phyloP scores from a whole-genome alignment of 2,797 vertebrate genomes.

The Luscinia megarhynchos region DNA sequence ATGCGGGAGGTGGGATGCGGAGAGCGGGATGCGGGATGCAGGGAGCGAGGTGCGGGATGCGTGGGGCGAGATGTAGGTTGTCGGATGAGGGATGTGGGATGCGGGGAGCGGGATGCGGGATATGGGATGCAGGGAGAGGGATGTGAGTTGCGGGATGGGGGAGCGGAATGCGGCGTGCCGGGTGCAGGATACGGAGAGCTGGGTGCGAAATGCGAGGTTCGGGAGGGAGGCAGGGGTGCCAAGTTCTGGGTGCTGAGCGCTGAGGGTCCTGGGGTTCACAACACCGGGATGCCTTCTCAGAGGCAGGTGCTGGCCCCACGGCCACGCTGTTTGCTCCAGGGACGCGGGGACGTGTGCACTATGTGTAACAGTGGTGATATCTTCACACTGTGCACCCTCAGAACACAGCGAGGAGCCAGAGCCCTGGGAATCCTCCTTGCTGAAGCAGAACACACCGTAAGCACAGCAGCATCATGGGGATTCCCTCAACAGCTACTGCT shows the following conservation, averaged over 20 bases:
- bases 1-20: accelerated
- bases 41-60: too few species aligned
- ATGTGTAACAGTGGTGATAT: accelerated
- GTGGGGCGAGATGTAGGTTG: too few species aligned
- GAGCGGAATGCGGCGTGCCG: accelerated
- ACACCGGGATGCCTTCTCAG: not conserved
- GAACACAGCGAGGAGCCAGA: not conserved
- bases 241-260: too few species aligned
- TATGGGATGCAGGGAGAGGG: too few species aligned
- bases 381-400: not conserved
- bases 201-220: too few species aligned
- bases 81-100: too few species aligned
- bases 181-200: too few species aligned
- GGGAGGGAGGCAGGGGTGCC: too few species aligned
- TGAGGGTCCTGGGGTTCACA: not conserved
- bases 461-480: not conserved
- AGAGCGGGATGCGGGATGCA: accelerated
- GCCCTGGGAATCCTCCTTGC: not conserved
- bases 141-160: accelerated
- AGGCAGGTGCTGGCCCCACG: not conserved
- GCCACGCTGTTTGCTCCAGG: not conserved
- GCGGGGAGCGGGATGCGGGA: too few species aligned
- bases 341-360: accelerated
- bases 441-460: not conserved
- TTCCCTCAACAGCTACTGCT: not conserved